Base-by-base conservation (phyloP, 2,888 invertebrate species). In the Volucella bombylans region DNA sequence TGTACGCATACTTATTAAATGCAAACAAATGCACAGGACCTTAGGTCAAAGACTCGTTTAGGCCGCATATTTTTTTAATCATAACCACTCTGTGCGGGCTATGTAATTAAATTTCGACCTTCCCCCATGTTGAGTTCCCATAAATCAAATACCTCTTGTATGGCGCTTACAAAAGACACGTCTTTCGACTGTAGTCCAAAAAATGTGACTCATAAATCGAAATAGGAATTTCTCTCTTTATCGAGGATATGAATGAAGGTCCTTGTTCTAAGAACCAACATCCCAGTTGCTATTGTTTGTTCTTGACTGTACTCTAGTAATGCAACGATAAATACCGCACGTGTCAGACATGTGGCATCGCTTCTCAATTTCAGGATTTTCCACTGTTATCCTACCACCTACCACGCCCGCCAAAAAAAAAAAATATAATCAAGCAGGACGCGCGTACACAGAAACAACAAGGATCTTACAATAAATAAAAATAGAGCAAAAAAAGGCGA, bases 31-130 rank as follows among this genome's bases (percentile, higher is more conserved):
- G 78, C 78, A 43, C 2, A 43, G 39, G 59, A 18, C 15, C 54
- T 31, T 77, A 77, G 64, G 78, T 71, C 65, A 65, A 57, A 18
- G 64, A 57, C 31, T n/a, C 64, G 18, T 52, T 59, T 18, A 11
- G 61, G 57, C 23, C n/a, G 43, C 10, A 54, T 71, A 49, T 62
- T 50, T 69, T 81, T 54, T 74, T 74, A 49, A 61, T 67, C 23
- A 62, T 55, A 77, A 76, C 67, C 76, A 62, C 59, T 85, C 55
- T 68, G 39, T 59, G 68, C 57, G 49, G 61, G 49, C 80, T 62
- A 59, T 80, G 67, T 85, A 85, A 85, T 85, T 85, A 85, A 85
- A 85, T 80, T 76, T 68, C 67, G 68, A 15, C 76, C 67, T 76
- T 31, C 55, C 65, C 57, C 61, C 50, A 73, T 31, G 43, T 45